Evolutionary conservation across 2,888 invertebrate species (phyloP), one percentile per base, ranked within the genome.

Genomic region (Tineola bisselliella): DNA sequence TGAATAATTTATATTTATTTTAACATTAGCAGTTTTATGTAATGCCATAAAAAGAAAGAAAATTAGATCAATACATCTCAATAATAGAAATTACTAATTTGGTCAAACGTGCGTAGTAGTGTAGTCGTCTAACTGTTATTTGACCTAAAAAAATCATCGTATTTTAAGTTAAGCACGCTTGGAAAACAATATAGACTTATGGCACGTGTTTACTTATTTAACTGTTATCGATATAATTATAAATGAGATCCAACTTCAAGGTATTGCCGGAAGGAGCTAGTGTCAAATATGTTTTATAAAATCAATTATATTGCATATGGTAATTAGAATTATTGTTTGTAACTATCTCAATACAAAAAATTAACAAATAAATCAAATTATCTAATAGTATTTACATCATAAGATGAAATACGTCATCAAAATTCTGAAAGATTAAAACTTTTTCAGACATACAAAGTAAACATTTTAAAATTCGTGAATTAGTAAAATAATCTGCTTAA

Each of bases 51-150:
- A 25, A 25, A 25, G 25, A 25, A 25, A 25, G 25, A 25, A 25
- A 25, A 25, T 25, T n/a, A 25, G 6, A 25, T 25, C 6, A 38
- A 38, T 38, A 6, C 10, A 38, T 38, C 38, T 38, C 38, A 38
- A 38, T 38, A 38, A 38, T 38, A 25, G n/a, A 56, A 8, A 18
- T 56, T 15, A 56, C 56, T 19, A 56, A 56, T 56, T 56, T 48
- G 15, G 48, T 48, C 18, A 48, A 48, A 48, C 48, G 48, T 48
- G 48, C 48, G 18, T 48, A 18, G 48, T 18, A 48, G 13, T 15
- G 15, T 18, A 38, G 38, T 38, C 15, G 15, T 48, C 13, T 48
- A 13, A 10, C 10, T 15, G 48, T 48, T 48, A 38, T 38, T 48
- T 48, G 48, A 13, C 48, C 48, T 48, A 13, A 48, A 38, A 25